Percentiles rank a stretch among this genome's conserved stretches.
Evolutionary conservation across 2,797 vertebrate genomes (phyloP).

Genomic region (Pseudopleuronectes americanus): DNA sequence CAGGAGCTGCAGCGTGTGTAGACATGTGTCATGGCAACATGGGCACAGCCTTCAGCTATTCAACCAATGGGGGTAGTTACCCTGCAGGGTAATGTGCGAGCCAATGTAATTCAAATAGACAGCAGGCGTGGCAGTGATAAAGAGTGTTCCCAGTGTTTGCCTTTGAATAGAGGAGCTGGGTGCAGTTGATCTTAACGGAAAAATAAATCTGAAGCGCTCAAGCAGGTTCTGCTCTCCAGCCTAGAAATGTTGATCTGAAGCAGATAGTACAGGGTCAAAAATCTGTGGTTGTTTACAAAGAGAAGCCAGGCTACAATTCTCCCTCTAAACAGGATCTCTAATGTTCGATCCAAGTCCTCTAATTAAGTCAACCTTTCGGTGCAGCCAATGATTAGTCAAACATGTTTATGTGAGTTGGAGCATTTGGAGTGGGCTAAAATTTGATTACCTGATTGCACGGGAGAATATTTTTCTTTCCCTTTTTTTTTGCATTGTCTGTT

Average conservation of each 20-base stretch:
- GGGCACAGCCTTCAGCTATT: slow-evolving; percentile 53
- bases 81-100: slow-evolving; percentile 56
- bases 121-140: slow-evolving; percentile 35
- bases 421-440: slow-evolving; percentile 17
- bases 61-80: slow-evolving; percentile 53
- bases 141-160: slow-evolving; percentile 28
- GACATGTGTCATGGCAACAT: slow-evolving; percentile 76
- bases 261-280: not conserved
- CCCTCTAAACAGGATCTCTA: slow-evolving; percentile 15
- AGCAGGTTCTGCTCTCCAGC: slow-evolving; percentile 7
- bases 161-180: slow-evolving; percentile 37
- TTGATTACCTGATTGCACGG: not conserved
- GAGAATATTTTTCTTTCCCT: not conserved
- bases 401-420: slow-evolving; percentile 29
- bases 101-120: slow-evolving; percentile 64
- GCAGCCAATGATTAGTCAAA: slow-evolving; percentile 22
- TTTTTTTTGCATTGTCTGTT: slow-evolving; percentile 1
- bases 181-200: slow-evolving; percentile 7
- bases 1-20: slow-evolving; percentile 46
- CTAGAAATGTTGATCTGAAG: slow-evolving; percentile 22
- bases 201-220: slow-evolving; percentile 33
- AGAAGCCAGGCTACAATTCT: slow-evolving; percentile 8
- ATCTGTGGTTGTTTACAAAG: slow-evolving; percentile 24
- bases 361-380: slow-evolving; percentile 34
- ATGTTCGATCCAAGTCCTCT: slow-evolving; percentile 32